Evolutionary conservation across 2,888 invertebrate species (phyloP).

Genomic region (Lamproptera curius): DNA sequence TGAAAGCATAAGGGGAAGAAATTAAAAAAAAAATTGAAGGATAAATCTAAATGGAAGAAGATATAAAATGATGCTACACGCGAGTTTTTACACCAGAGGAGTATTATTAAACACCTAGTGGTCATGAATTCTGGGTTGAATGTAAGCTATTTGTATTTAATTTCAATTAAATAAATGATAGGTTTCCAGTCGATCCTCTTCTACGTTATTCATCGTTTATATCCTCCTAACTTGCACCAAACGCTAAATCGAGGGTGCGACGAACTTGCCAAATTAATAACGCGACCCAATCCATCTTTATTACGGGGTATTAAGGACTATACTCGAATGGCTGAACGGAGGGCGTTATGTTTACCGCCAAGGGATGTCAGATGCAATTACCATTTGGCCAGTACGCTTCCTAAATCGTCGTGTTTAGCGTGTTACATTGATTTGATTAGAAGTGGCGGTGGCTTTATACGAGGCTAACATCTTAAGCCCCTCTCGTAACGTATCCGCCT

Average conservation of each 20-base stretch:
- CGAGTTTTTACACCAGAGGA: too few species aligned
- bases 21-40: too few species aligned
- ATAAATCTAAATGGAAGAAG: too few species aligned
- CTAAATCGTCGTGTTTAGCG: constrained; percentile 32
- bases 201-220: too few species aligned
- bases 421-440: constrained; percentile 30
- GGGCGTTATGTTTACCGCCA: constrained; percentile 26
- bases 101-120: too few species aligned
- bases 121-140: too few species aligned
- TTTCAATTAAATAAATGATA: too few species aligned
- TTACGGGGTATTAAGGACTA: constrained; percentile 25
- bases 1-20: too few species aligned
- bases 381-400: constrained; percentile 26
- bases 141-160: background rate
- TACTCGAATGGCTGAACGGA: constrained; percentile 21
- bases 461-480: background rate
- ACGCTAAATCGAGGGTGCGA: constrained; percentile 29
- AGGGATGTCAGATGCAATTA: constrained; percentile 32
- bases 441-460: constrained; percentile 6
- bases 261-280: constrained; percentile 26
- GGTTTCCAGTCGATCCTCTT: too few species aligned
- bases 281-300: constrained; percentile 24
- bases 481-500: background rate
- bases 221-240: constrained; percentile 24
- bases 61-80: too few species aligned